phyloP scores from a whole-genome alignment of 2,888 invertebrate genomes.

The Aphodius granarius region DNA sequence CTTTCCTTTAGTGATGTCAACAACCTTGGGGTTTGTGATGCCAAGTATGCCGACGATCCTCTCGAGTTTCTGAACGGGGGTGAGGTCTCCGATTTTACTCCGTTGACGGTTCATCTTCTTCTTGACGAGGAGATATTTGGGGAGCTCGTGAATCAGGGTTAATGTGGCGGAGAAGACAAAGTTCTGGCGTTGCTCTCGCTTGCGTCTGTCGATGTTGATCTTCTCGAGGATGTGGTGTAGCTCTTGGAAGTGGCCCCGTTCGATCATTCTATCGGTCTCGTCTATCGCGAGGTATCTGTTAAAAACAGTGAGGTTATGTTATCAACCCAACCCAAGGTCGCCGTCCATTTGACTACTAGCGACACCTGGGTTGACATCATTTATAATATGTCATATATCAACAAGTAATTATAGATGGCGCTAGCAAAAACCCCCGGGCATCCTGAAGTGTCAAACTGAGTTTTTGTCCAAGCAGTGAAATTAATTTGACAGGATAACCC shows the following conservation, averaged over 20 bases:
- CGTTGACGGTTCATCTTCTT: constrained; percentile 57
- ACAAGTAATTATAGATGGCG: too few relatives aligned
- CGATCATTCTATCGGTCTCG: constrained; percentile 98
- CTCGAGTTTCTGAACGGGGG: constrained; percentile 75
- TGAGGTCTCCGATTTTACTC: constrained; percentile 64
- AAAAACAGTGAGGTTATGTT: background rate
- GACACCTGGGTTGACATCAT: too few relatives aligned
- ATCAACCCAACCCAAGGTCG: too few relatives aligned
- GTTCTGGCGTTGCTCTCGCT: constrained; percentile 73
- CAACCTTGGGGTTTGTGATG: constrained; percentile 86
- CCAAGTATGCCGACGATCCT: constrained; percentile 78
- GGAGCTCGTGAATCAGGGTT: constrained; percentile 86
- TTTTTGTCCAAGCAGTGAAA: too few relatives aligned
- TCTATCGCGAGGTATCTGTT: constrained; percentile 93
- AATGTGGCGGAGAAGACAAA: constrained; percentile 98
- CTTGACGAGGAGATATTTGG: constrained; percentile 68
- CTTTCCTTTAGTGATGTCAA: constrained; percentile 84
- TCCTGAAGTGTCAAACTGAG: too few relatives aligned
- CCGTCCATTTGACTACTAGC: too few relatives aligned
- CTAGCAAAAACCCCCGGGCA: too few relatives aligned
- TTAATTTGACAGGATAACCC: too few relatives aligned
- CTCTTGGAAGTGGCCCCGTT: constrained; percentile 94
- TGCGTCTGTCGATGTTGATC: constrained; percentile 70
- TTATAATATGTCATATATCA: too few relatives aligned
- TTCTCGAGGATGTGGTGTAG: constrained; percentile 77